Evolutionary conservation across 2,888 invertebrate species (phyloP).

Genomic region (Candidula unifasciata): DNA sequence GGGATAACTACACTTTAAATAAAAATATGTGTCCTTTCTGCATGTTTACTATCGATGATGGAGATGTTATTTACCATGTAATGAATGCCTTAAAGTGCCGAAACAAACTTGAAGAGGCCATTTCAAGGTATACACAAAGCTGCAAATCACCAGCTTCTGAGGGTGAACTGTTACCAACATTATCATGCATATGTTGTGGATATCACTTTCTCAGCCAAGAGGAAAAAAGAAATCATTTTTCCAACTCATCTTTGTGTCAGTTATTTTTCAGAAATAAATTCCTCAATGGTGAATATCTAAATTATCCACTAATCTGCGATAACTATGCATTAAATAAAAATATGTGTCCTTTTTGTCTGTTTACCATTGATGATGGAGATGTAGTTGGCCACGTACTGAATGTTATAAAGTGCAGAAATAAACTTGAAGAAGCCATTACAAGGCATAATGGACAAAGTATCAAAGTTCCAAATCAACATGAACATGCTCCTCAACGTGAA

Average conservation of each 20-base stretch:
- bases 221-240: not conserved
- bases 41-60: not conserved
- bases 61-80: slow-evolving; percentile 1
- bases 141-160: not conserved
- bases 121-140: not conserved
- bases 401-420: not conserved
- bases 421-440: not conserved
- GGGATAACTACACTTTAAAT: slow-evolving; percentile 6
- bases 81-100: not conserved
- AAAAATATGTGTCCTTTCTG: slow-evolving; percentile 14
- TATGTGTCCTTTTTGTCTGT: slow-evolving; percentile 19
- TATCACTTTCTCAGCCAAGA: not conserved
- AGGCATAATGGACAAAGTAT: not conserved
- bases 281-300: not conserved
- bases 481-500: too few relatives aligned
- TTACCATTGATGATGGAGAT: not conserved
- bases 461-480: not conserved
- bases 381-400: not conserved
- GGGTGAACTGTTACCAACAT: not conserved
- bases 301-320: not conserved
- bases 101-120: not conserved
- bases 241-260: not conserved
- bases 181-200: not conserved
- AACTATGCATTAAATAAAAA: slow-evolving; percentile 1
- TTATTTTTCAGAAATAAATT: not conserved